phyloP scores from a whole-genome alignment of 2,113 vertebrate genomes.

The Gnathonemus echidnorhynchus region DNA sequence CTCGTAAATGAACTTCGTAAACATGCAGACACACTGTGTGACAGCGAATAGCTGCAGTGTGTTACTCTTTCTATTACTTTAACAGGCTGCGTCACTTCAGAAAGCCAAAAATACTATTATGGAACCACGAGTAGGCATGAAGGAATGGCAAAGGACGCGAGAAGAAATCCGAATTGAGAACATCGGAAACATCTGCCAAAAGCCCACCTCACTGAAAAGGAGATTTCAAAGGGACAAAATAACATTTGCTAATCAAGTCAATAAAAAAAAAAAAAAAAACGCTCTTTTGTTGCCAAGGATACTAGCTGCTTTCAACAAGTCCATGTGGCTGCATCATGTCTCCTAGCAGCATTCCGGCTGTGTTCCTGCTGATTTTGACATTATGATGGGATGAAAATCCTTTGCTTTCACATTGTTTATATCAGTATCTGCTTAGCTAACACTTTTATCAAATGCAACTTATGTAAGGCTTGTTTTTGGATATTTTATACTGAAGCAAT shows the following conservation, averaged over 20 bases:
- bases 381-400: background rate
- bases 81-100: background rate
- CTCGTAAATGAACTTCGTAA: background rate
- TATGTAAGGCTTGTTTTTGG: background rate
- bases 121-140: background rate
- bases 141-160: background rate
- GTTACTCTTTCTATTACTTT: background rate
- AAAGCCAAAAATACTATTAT: background rate
- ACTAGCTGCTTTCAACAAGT: constrained; percentile 21
- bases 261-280: background rate
- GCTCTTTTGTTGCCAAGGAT: constrained; percentile 30
- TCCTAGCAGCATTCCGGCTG: constrained; percentile 16
- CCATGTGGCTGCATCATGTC: constrained; percentile 9
- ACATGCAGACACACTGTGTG: background rate
- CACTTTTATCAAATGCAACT: background rate
- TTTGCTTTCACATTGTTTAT: background rate
- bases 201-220: background rate
- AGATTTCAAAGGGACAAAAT: constrained; percentile 22
- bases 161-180: background rate
- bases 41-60: background rate
- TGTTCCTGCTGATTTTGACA: constrained; percentile 23
- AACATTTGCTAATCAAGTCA: constrained; percentile 22
- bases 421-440: background rate
- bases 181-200: background rate
- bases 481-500: background rate